Evolutionary conservation across 2,797 vertebrate genomes (phyloP).

Genomic region (Chiloscyllium punctatum): DNA sequence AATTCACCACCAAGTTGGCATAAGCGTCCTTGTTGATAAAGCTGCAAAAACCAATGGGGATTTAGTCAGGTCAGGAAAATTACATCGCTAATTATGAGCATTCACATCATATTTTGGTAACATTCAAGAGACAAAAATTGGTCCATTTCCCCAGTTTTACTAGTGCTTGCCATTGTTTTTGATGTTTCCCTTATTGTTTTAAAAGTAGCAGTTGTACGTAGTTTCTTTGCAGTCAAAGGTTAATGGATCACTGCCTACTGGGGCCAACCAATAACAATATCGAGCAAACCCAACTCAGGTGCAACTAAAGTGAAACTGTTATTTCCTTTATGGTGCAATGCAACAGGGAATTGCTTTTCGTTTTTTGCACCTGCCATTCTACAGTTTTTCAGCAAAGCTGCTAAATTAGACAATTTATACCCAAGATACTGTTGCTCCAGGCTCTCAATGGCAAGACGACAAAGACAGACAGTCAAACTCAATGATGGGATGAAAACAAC

Average conservation of each 20-base stretch:
- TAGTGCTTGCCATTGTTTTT: background rate
- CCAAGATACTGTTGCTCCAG: background rate
- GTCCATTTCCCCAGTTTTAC: background rate
- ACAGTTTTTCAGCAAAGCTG: background rate
- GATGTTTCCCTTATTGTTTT: background rate
- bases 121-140: background rate
- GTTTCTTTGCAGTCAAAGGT: background rate
- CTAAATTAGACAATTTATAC: background rate
- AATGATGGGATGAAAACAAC: background rate
- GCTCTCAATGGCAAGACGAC: background rate
- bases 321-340: background rate
- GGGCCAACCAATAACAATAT: background rate
- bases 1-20: conserved; percentile 98
- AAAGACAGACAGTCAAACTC: background rate
- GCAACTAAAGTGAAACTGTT: background rate
- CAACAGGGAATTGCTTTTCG: background rate
- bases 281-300: background rate
- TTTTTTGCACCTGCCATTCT: background rate
- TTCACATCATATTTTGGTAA: background rate
- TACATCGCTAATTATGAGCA: background rate
- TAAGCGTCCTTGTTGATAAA: conserved; percentile 96
- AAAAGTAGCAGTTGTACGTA: background rate
- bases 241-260: background rate
- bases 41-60: conserved; percentile 58
- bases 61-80: background rate